phyloP scores from a whole-genome alignment of 2,797 vertebrate genomes.

The Pelodytes ibericus region DNA sequence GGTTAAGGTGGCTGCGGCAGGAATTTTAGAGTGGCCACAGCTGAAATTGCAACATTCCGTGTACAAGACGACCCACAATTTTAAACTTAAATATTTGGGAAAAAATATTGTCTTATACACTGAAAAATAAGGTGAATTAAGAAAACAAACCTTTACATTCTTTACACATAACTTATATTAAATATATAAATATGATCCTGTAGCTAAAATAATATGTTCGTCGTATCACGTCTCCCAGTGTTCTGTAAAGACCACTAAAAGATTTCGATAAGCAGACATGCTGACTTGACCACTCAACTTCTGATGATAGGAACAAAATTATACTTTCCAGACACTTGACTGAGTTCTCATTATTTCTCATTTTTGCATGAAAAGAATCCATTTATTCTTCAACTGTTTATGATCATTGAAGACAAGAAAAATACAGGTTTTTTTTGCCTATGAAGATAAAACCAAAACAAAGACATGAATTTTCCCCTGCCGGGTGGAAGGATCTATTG shows the following conservation, averaged over 20 bases:
- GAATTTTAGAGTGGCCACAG: no score
- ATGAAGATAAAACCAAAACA: conserved; percentile 41
- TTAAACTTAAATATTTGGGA: no score
- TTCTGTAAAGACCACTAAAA: neutral
- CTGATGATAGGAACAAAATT: neutral
- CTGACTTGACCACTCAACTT: neutral
- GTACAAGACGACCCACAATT: no score
- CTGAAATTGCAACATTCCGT: no score
- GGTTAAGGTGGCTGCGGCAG: no score
- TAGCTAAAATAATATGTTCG: neutral
- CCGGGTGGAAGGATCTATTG: conserved; percentile 26
- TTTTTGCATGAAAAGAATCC: conserved; percentile 32
- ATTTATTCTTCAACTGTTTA: conserved; percentile 13
- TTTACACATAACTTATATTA: no score
- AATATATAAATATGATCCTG: no score
- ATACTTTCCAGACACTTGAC: neutral
- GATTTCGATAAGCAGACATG: neutral
- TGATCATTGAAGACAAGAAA: conserved; percentile 34
- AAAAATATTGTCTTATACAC: no score
- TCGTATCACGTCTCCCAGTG: neutral
- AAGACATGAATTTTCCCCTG: conserved; percentile 46
- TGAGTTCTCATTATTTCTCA: neutral
- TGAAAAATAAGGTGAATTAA: no score
- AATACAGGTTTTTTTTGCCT: conserved; percentile 21
- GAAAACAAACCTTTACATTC: no score